Percentiles rank a stretch among this genome's conserved stretches.
Conservation (phyloP, 2,888 invertebrate species). For the Tuberolachnus salignus region DNA sequence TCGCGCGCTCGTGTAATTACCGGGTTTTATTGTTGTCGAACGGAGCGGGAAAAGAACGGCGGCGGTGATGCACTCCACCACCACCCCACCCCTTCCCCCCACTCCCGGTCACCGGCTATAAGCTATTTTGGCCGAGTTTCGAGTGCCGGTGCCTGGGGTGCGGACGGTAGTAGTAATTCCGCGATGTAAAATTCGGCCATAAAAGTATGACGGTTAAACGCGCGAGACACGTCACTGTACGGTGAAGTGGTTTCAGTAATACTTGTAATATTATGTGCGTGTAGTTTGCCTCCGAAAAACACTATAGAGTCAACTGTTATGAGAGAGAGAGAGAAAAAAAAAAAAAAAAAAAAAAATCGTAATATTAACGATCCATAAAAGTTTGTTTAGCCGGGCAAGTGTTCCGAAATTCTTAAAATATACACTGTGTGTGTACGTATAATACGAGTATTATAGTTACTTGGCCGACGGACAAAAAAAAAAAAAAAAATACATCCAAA, state of each 20-base stretch:
- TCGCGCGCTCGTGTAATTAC: constrained; percentile 42
- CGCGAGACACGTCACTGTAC: no score
- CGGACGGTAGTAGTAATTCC: constrained; percentile 18
- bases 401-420: constrained; percentile 41
- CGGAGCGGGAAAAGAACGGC: constrained; percentile 40
- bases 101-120: neutral
- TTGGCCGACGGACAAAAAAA: neutral
- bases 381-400: constrained; percentile 32
- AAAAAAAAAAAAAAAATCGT: no score
- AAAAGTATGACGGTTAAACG: neutral
- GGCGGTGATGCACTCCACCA: constrained; percentile 10
- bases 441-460: neutral
- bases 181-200: neutral
- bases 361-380: constrained; percentile 39
- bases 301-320: no score
- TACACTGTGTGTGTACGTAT: neutral
- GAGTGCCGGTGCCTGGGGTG: constrained; percentile 12
- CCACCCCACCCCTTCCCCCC: no score
- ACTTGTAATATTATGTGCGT: neutral
- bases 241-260: neutral
- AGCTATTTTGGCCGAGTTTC: neutral
- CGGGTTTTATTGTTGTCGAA: constrained; percentile 49
- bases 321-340: no score
- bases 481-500: neutral
- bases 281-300: constrained; percentile 6